A percentile compares a stretch with the other conserved stretches of the same genome.
Evolutionary conservation across 2,888 invertebrate genomes (phyloP).

Genomic region (Watsonalla cultraria): DNA sequence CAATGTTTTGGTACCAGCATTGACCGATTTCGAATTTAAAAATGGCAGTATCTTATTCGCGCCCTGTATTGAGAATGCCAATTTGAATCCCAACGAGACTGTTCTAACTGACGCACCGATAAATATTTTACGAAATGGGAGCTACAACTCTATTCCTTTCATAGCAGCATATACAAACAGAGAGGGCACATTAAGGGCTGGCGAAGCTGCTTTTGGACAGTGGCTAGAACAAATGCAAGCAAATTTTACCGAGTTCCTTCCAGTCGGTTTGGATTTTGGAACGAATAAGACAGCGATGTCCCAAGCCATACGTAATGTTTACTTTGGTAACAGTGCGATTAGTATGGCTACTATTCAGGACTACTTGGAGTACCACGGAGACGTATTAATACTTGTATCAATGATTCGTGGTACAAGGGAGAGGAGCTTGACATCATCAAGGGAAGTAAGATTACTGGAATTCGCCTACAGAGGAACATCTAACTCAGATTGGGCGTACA

Average conservation of each 20-base stretch:
- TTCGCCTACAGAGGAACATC: slow-evolving; percentile 51
- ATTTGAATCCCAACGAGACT: slow-evolving; percentile 34
- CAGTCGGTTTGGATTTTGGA: slow-evolving; percentile 45
- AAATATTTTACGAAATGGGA: slow-evolving; percentile 43
- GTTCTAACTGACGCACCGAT: slow-evolving; percentile 53
- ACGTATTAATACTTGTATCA: slow-evolving; percentile 49
- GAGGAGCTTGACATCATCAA: slow-evolving; percentile 43
- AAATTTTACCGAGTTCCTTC: slow-evolving; percentile 57
- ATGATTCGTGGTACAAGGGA: slow-evolving; percentile 48
- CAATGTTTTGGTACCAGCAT: slow-evolving; percentile 28
- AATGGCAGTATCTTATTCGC: slow-evolving; percentile 63
- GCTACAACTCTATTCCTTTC: slow-evolving; percentile 54
- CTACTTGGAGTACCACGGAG: slow-evolving; percentile 60
- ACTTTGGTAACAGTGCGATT: slow-evolving; percentile 42
- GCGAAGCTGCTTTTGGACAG: slow-evolving; percentile 35
- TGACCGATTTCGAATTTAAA: slow-evolving; percentile 41
- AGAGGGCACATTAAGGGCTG: slow-evolving; percentile 60
- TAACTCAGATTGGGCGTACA: slow-evolving; percentile 50
- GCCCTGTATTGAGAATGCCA: slow-evolving; percentile 56
- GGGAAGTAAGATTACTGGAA: slow-evolving; percentile 47
- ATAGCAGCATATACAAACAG: slow-evolving; percentile 52
- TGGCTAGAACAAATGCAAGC: slow-evolving; percentile 53
- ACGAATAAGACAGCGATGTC: slow-evolving; percentile 30
- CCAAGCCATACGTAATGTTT: slow-evolving; percentile 40
- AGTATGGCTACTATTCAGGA: slow-evolving; percentile 51